A percentile compares a stretch with the other conserved stretches of the same genome.
Conservation (phyloP, 2,113 vertebrate genomes). For the Tapirus terrestris region DNA sequence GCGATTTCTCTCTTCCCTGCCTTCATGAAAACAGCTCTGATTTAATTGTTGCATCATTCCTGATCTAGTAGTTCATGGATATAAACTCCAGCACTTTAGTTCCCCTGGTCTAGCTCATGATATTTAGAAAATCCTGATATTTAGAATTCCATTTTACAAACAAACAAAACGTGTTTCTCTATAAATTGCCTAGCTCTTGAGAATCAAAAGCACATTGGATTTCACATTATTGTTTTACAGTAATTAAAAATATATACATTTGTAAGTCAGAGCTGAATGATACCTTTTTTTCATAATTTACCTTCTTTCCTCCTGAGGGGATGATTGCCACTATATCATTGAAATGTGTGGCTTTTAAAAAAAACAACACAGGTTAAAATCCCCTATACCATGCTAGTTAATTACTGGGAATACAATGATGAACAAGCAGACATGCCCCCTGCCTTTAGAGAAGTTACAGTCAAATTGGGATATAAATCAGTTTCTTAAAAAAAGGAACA, state of each 20-base stretch:
- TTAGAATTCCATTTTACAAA: not conserved
- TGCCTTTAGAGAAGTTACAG: not conserved
- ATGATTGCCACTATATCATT: not conserved
- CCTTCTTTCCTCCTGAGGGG: not conserved
- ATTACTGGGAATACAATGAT: not conserved
- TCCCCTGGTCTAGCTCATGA: not conserved
- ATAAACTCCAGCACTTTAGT: not conserved
- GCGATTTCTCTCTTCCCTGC: not conserved
- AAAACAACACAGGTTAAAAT: not conserved
- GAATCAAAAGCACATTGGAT: not conserved
- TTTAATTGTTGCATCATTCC: not conserved
- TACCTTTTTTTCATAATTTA: not conserved
- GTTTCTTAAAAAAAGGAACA: not conserved
- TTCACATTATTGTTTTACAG: not conserved
- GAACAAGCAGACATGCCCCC: accelerated
- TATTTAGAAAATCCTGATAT: not conserved
- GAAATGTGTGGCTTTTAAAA: not conserved
- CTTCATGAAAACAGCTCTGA: not conserved
- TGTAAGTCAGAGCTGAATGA: not conserved
- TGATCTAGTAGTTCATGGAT: not conserved
- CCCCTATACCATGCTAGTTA: not conserved
- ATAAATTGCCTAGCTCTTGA: not conserved
- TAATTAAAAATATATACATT: not conserved
- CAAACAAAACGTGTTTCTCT: not conserved
- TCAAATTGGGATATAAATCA: not conserved